A percentile compares a stretch with the other conserved stretches of the same genome.
Conservation (phyloP, 2,113 vertebrate species). For the Lathamus discolor region DNA sequence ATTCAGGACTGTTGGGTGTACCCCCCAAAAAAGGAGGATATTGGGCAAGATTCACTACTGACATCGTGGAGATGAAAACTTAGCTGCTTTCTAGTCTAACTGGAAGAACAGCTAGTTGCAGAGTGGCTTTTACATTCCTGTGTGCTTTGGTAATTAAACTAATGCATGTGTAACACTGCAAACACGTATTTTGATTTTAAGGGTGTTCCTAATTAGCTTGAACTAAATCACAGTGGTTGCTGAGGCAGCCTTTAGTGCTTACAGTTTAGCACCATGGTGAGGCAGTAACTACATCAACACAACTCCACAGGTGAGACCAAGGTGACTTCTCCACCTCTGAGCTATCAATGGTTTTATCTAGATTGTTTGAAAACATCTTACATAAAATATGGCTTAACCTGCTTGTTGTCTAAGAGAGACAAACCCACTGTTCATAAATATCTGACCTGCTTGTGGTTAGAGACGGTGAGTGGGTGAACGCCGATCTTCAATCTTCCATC, state of each 20-base stretch:
- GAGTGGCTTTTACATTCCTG: background rate
- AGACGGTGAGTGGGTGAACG: accelerated
- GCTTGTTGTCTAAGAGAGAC: background rate
- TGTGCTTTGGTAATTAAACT: background rate
- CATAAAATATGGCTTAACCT: background rate
- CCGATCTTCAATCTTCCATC: background rate
- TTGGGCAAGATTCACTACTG: background rate
- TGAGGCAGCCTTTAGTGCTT: background rate
- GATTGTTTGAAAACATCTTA: background rate
- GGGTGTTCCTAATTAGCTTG: background rate
- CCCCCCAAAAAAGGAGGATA: background rate
- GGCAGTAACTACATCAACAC: accelerated
- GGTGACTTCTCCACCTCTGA: background rate
- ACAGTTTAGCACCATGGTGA: background rate
- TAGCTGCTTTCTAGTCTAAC: background rate
- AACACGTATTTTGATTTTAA: background rate
- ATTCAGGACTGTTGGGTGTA: background rate
- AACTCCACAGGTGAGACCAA: background rate
- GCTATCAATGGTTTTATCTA: background rate
- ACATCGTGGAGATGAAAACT: background rate
- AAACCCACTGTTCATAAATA: background rate
- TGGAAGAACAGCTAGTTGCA: background rate
- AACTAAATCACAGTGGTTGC: background rate
- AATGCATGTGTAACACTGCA: background rate
- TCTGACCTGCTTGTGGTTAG: background rate